Evolutionary conservation across 2,888 invertebrate species (phyloP).

Genomic region (Tricholauxania praeusta): DNA sequence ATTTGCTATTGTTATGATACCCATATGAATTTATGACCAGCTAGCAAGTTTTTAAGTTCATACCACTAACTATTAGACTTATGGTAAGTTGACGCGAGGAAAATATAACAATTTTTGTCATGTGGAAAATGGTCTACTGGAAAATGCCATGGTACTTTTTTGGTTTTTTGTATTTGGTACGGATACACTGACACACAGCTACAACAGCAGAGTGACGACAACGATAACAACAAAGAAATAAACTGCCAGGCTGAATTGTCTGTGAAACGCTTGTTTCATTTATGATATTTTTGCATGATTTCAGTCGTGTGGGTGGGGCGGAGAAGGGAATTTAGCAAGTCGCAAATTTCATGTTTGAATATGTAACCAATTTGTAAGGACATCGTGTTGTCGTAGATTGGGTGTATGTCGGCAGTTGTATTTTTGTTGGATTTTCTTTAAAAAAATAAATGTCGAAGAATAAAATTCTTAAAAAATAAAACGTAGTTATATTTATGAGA

Average conservation of each 20-base stretch:
- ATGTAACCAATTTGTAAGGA: conserved; percentile 33
- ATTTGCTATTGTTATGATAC: conserved; percentile 19
- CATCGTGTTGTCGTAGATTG: neutral
- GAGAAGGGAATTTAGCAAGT: neutral
- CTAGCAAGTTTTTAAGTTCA: neutral
- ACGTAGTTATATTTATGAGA: too few relatives aligned
- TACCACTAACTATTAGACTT: neutral
- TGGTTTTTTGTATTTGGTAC: too few relatives aligned
- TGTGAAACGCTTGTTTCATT: conserved; percentile 18
- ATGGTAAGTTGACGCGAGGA: neutral
- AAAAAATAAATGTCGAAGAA: neutral
- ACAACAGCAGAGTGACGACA: conserved; percentile 14
- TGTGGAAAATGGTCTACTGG: conserved; percentile 24
- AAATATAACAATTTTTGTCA: conserved; percentile 6
- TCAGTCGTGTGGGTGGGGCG: neutral
- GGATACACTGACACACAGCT: conserved; percentile 14
- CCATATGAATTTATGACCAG: conserved; percentile 19
- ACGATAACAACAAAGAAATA: neutral
- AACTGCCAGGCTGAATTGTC: conserved; percentile 6
- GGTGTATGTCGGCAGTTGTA: too few relatives aligned
- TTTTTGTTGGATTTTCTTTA: too few relatives aligned
- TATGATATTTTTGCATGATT: neutral
- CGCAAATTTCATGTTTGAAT: conserved; percentile 13
- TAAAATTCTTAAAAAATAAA: neutral
- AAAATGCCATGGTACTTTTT: conserved; percentile 16